Conservation (phyloP, 2,888 invertebrate species). For the Drosophila rubida region DNA sequence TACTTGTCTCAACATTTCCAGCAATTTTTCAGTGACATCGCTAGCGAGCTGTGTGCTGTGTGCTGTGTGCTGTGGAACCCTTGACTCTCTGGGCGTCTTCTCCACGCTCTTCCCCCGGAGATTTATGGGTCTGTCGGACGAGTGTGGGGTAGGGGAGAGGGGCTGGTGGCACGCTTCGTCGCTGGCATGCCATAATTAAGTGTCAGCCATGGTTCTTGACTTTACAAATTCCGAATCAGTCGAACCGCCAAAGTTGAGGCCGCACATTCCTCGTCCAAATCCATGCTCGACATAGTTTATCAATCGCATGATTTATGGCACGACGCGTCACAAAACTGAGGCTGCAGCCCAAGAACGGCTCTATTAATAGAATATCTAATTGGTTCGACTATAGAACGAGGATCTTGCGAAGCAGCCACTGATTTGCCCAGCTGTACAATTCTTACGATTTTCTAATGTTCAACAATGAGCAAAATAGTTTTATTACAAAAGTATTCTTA, state of each 20-base stretch:
- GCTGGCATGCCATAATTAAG: slow-evolving; percentile 75
- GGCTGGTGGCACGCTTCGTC: slow-evolving; percentile 63
- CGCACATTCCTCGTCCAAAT: slow-evolving; percentile 38
- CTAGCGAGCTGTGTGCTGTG: slow-evolving; percentile 11
- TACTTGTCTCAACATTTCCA: slow-evolving; percentile 75
- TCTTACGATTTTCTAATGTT: too few species aligned
- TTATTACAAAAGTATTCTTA: too few species aligned
- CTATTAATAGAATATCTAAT: slow-evolving; percentile 25
- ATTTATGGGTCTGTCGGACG: slow-evolving; percentile 54
- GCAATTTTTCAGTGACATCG: slow-evolving; percentile 74
- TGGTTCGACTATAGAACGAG: not conserved
- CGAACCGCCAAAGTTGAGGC: slow-evolving; percentile 20
- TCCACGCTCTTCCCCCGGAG: slow-evolving; percentile 22
- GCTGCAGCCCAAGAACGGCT: slow-evolving; percentile 1
- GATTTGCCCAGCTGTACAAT: not conserved
- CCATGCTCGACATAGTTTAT: slow-evolving; percentile 39
- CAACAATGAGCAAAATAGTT: too few species aligned
- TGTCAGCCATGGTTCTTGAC: slow-evolving; percentile 79
- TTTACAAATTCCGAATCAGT: slow-evolving; percentile 79
- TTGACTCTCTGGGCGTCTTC: slow-evolving; percentile 33
- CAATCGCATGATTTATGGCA: slow-evolving; percentile 61
- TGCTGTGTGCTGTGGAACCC: slow-evolving; percentile 34
- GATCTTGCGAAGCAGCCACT: not conserved
- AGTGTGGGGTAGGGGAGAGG: not conserved
- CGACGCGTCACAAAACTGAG: slow-evolving; percentile 38